Conservation (phyloP, 2,797 vertebrate species). For the Gymnocypris eckloni region DNA sequence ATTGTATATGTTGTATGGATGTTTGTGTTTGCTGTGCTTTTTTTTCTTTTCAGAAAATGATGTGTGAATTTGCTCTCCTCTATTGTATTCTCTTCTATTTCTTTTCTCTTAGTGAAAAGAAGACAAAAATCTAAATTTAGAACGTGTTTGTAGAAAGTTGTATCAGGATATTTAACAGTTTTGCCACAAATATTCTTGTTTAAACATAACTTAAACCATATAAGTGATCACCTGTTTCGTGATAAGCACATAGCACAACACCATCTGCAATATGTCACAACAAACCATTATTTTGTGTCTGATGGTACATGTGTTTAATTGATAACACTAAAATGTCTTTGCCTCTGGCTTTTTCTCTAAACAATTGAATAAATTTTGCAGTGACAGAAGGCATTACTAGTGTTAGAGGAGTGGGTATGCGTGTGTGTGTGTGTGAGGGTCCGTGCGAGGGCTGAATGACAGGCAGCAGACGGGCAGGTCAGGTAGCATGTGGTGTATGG, state of each 20-base stretch:
- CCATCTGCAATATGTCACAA: constrained; percentile 35
- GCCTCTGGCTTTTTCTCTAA: constrained; percentile 46
- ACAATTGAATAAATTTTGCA: constrained; percentile 9
- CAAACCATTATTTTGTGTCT: constrained; percentile 38
- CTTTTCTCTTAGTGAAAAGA: not conserved
- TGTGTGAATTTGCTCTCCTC: no score
- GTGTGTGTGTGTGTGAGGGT: constrained; percentile 30
- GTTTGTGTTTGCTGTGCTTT: not conserved
- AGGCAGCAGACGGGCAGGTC: constrained; percentile 61
- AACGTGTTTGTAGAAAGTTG: not conserved
- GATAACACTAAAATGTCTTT: constrained; percentile 23
- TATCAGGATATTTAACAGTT: not conserved
- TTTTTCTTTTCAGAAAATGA: not conserved
- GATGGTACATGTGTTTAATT: constrained; percentile 46
- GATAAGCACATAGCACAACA: constrained; percentile 9
- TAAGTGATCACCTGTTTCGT: constrained; percentile 26
- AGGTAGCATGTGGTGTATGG: constrained; percentile 59
- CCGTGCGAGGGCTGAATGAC: constrained; percentile 54
- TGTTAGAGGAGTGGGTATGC: constrained; percentile 20
- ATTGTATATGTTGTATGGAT: not conserved
- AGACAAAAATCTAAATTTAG: no score
- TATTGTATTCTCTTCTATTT: not conserved
- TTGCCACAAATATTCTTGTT: constrained; percentile 3
- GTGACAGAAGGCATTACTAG: constrained; percentile 24
- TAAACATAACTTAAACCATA: constrained; percentile 26